Evolutionary conservation across 2,797 vertebrate genomes (phyloP), one percentile per base, ranked within the genome.

Genomic region (Catostomus latipinnis): DNA sequence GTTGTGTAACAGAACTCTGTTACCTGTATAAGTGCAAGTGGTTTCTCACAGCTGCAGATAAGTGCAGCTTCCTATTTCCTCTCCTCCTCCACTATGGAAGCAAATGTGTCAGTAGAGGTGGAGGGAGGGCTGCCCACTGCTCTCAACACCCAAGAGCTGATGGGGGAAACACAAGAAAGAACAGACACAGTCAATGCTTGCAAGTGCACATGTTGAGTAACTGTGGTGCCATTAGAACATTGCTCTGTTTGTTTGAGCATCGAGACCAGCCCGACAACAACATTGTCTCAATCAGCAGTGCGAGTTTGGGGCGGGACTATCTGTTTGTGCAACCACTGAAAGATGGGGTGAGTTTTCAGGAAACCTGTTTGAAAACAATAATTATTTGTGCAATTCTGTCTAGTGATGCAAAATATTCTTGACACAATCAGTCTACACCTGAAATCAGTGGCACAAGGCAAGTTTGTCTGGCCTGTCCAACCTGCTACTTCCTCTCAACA

Each of bases 11-110:
- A 5, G 16, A n/a, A 16, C 4, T 13, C 0, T 4, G 1, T 87
- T 93, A 98, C 98, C 96, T 99, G 98, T 88, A 99, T 99, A 87
- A 98, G 93, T 0, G 96, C 96, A 92, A 99, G 93, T 13, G 97
- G 97, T 87, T 98, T 99, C 87, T 99, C 98, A 84, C 97, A 93
- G 87, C 96, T 98, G 86, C 96, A 95, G 88, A 97, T 94, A 80
- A 99, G 93, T 1, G 98, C 97, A 0, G 97, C 98, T 90, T 99
- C 96, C 89, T 99, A 97, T 84, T 97, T 95, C 81, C 94, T 94
- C 86, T 98, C 97, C 85, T 99, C 97, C 85, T 99, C 97, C 82
- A 99, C 92, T 22, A 99, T 99, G 69, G 96, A 93, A 53, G 97
- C 96, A 84, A 99, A 99, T 78, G 96, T 95, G 84, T 98, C 92